Percentiles rank a stretch among this genome's conserved stretches.
phyloP scores from a whole-genome alignment of 2,888 invertebrate species.

The Nowickia ferox region DNA sequence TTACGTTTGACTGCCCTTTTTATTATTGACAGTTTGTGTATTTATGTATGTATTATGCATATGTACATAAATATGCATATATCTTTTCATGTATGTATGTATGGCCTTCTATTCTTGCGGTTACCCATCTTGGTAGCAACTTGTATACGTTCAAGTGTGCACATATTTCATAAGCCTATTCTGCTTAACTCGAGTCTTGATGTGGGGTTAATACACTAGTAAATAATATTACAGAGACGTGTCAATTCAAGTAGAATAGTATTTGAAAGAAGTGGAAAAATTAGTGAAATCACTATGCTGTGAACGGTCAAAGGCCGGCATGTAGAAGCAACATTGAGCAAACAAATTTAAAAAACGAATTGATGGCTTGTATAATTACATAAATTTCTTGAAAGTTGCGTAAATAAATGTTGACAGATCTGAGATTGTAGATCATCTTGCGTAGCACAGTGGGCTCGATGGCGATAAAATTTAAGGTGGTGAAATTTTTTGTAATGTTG shows the following conservation, averaged over 20 bases:
- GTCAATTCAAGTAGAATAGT: slow-evolving; percentile 16
- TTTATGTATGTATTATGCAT: neutral
- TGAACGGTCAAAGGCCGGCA: neutral
- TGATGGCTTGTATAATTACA: neutral
- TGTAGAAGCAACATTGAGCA: neutral
- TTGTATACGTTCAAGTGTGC: slow-evolving; percentile 5
- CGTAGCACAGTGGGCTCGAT: neutral
- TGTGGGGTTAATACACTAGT: neutral
- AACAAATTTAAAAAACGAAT: slow-evolving; percentile 28
- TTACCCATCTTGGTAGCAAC: neutral
- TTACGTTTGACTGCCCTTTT: slow-evolving; percentile 36
- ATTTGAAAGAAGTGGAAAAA: neutral
- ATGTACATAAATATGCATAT: too few species aligned
- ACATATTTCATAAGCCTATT: slow-evolving; percentile 7
- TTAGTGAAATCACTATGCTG: slow-evolving; percentile 24
- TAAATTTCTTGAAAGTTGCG: neutral
- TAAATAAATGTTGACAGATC: slow-evolving; percentile 17
- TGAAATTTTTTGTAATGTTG: neutral
- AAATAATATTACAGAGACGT: neutral
- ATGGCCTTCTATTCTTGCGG: neutral
- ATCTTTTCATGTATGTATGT: neutral
- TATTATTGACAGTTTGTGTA: neutral
- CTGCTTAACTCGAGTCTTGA: neutral
- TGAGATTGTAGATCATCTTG: neutral
- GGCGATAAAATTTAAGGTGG: neutral